phyloP scores from a whole-genome alignment of 1,140 invertebrate genomes.

The Neomicropteryx cornuta region DNA sequence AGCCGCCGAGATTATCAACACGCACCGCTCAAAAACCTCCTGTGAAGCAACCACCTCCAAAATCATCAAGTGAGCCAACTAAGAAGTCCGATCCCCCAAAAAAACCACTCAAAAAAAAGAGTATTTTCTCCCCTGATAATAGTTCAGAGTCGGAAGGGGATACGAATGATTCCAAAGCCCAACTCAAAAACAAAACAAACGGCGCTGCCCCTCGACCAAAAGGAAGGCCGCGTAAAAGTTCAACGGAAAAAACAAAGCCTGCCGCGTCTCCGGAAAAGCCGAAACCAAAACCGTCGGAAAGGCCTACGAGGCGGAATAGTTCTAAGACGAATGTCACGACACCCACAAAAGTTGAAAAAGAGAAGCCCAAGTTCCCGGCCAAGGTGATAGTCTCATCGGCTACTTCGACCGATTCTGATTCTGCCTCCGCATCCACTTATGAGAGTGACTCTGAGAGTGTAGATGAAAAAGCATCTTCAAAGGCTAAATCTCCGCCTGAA shows the following conservation, averaged over 20 bases:
- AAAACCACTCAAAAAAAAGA: slow-evolving; percentile 54
- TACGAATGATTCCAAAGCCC: slow-evolving; percentile 19
- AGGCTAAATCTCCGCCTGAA: too few relatives aligned
- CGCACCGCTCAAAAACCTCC: slow-evolving; percentile 21
- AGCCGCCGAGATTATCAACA: slow-evolving; percentile 20
- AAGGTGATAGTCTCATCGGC: slow-evolving; percentile 30
- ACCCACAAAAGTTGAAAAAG: slow-evolving; percentile 18
- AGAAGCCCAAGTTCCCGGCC: slow-evolving; percentile 21
- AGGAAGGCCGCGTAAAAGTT: slow-evolving; percentile 30
- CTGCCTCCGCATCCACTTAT: slow-evolving; percentile 21
- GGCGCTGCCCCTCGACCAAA: slow-evolving; percentile 22
- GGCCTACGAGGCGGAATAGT: slow-evolving; percentile 9
- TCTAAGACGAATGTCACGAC: slow-evolving; percentile 11
- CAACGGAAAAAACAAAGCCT: slow-evolving; percentile 23
- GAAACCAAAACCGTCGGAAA: slow-evolving; percentile 21
- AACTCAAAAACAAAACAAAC: slow-evolving; percentile 20
- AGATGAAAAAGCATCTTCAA: too few relatives aligned
- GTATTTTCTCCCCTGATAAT: slow-evolving; percentile 73
- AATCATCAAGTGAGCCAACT: slow-evolving; percentile 29
- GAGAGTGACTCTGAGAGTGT: slow-evolving; percentile 30
- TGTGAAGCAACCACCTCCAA: slow-evolving; percentile 27
- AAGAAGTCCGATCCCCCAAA: too few relatives aligned
- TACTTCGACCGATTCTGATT: slow-evolving; percentile 27
- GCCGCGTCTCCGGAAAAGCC: slow-evolving; percentile 16
- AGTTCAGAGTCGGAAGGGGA: slow-evolving; percentile 60